These are phyloP conservation scores for Phainopepla nitens DNA, from an alignment of 2,113 vertebrate species.

Conservation along the genomic window DNA sequence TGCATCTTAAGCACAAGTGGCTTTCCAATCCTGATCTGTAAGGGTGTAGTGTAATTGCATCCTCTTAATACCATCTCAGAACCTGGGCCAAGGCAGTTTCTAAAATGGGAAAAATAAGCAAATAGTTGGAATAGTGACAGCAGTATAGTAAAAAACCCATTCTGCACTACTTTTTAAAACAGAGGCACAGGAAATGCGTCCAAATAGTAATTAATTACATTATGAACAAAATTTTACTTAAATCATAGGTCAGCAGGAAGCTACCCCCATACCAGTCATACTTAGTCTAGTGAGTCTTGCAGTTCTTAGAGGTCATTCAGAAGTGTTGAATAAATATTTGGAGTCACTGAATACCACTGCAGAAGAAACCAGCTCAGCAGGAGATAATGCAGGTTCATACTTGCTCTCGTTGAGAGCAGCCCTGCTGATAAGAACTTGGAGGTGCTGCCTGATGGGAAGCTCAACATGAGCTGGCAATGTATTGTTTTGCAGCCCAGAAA, in stretches of 20 bases:
- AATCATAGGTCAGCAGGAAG: not conserved
- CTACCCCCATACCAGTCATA: not conserved
- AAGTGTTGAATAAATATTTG: not conserved
- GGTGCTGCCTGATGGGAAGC: not conserved
- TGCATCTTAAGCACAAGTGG: not conserved
- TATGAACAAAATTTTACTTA: not conserved
- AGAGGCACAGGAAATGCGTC: not conserved
- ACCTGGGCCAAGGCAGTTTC: not conserved
- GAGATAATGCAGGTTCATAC: not conserved
- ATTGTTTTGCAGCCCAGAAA: not conserved
- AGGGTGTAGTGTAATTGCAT: not conserved
- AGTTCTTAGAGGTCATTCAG: not conserved
- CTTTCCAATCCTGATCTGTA: not conserved
- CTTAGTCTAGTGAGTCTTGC: not conserved
- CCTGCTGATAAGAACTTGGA: not conserved
- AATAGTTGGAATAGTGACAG: not conserved
- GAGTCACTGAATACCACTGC: not conserved
- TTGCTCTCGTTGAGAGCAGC: not conserved
- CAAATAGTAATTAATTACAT: not conserved
- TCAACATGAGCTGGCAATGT: not conserved
- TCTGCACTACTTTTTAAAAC: not conserved
- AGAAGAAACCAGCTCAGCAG: not conserved
- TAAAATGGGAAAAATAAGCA: not conserved
- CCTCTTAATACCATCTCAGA: not conserved
- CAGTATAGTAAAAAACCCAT: not conserved